phyloP scores from a whole-genome alignment of 2,797 vertebrate genomes.

The Brachymystax lenok region DNA sequence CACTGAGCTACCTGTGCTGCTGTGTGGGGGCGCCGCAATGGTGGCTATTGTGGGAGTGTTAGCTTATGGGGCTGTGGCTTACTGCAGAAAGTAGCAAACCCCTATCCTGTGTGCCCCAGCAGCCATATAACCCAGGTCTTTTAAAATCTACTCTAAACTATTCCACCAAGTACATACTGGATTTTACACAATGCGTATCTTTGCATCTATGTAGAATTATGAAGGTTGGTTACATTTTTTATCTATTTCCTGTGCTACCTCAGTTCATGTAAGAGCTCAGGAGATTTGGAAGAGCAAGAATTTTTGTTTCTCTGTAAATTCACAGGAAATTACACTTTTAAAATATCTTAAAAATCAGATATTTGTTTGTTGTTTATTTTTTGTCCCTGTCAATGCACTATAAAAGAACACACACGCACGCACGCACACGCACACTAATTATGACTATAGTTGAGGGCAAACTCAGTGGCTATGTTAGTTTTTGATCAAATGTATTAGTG shows the following conservation, averaged over 20 bases:
- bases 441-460: neutral
- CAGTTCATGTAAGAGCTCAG: slow-evolving; percentile 59
- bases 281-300: slow-evolving; percentile 34
- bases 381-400: slow-evolving; percentile 20
- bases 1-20: slow-evolving; percentile 77
- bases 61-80: slow-evolving; percentile 81
- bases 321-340: slow-evolving; percentile 31
- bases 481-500: neutral
- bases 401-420: neutral
- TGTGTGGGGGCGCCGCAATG: slow-evolving; percentile 84
- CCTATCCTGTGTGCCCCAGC: neutral
- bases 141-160: slow-evolving; percentile 50
- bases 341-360: slow-evolving; percentile 42
- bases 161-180: slow-evolving; percentile 44
- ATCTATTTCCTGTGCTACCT: slow-evolving; percentile 64
- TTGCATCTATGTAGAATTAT: slow-evolving; percentile 23
- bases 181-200: slow-evolving; percentile 33
- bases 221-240: slow-evolving; percentile 32
- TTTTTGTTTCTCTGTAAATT: slow-evolving; percentile 47
- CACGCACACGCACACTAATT: neutral
- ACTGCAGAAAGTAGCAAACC: slow-evolving; percentile 82
- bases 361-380: slow-evolving; percentile 39
- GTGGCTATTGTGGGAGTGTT: slow-evolving; percentile 84
- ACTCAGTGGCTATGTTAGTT: too few relatives aligned
- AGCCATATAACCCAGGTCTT: slow-evolving; percentile 21